A percentile compares a stretch with the other conserved stretches of the same genome.
Evolutionary conservation across 2,113 vertebrate genomes (phyloP).

Genomic region (Leucopsar rothschildi): DNA sequence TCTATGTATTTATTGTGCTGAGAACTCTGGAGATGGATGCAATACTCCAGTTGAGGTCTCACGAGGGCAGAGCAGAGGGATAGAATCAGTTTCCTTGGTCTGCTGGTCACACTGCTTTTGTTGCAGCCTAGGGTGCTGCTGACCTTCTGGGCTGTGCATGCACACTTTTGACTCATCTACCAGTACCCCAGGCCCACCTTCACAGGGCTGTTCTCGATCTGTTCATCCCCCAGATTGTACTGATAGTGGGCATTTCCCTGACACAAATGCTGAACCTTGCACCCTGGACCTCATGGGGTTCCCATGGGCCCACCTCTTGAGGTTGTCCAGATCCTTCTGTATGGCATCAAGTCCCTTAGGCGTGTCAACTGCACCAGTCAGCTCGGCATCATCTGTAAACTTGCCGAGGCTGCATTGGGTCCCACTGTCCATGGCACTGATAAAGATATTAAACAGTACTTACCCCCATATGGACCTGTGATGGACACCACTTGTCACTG

Average conservation of each 20-base stretch:
- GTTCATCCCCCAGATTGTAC: not conserved
- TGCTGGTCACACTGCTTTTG: not conserved
- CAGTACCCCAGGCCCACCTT: not conserved
- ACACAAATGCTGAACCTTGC: not conserved
- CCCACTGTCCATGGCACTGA: not conserved
- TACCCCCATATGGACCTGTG: rapidly evolving
- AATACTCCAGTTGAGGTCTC: not conserved
- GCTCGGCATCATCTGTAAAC: not conserved
- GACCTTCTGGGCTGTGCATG: not conserved
- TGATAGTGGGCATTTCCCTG: not conserved
- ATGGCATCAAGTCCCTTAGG: not conserved
- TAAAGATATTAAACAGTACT: not conserved
- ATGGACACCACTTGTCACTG: not conserved
- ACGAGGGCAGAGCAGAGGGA: not conserved
- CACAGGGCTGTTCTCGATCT: too few relatives aligned
- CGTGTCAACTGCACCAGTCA: not conserved
- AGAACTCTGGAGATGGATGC: not conserved
- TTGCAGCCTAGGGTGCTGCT: not conserved
- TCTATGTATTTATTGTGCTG: not conserved
- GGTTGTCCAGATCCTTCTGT: not conserved
- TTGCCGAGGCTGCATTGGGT: not conserved
- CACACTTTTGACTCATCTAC: not conserved
- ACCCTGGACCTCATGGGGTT: not conserved
- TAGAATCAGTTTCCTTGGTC: not conserved
- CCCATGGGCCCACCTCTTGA: not conserved